Evolutionary conservation across 2,888 invertebrate species (phyloP), one percentile per base, ranked within the genome.

Genomic region (Actias luna): DNA sequence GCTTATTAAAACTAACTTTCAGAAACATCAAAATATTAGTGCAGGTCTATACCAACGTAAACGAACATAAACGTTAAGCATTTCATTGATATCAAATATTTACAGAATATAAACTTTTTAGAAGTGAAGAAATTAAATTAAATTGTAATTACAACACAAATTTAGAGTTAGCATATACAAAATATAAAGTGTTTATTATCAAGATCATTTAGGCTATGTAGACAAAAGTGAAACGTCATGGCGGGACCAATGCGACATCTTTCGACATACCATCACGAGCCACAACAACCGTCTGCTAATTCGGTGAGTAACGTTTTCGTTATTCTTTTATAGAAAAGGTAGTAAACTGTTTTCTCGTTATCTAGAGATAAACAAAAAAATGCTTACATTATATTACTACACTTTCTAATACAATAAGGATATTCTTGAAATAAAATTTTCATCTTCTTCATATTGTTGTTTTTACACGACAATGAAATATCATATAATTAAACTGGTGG

Each of bases 191-290:
- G 16, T 29, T 29, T 55, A 29, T 33, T 22, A 16, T 58, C 18
- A 31, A 16, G 39, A 42, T 27, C 5, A 62, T 29, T 22, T 62
- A 31, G 39, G 33, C 29, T 35, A 33, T 31, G 31, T 55, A 52
- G 25, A 27, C 1, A 25, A 62, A 61, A 62, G 70, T 57, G 74
- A 67, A 68, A 72, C 79, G 80, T 80, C 72, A 92, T 92, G 92
- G 89, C 92, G 80, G 90, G 91, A 65, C 80, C 88, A 57, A 88
- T 88, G 64, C 82, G 92, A 73, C 91, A 91, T 65, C 83, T 86
- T 65, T 87, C 92, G 68, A 85, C 87, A 22, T 84, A 89, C 77
- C 88, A 91, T 68, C 89, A 88, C 65, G 91, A 91, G 52, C 71
- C 85, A 66, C 71, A 85, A 65, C 89, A 89, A 67, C 86, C 85